phyloP scores from a whole-genome alignment of 2,113 vertebrate genomes.

The Callospermophilus lateralis region DNA sequence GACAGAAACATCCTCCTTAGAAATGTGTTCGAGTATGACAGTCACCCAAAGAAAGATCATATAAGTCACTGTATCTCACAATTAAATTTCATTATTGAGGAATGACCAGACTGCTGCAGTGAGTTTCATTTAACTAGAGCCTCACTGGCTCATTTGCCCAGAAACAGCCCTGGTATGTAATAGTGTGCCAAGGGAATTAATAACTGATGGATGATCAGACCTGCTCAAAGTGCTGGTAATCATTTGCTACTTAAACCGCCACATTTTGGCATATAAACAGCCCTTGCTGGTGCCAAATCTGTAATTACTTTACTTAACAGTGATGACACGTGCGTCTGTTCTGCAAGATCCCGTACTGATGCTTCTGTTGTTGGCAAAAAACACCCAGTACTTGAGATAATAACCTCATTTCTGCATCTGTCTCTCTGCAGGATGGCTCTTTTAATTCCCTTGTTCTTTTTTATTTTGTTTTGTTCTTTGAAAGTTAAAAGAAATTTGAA shows the following conservation, averaged over 20 bases:
- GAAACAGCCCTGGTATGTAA: constrained; percentile 54
- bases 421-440: constrained; percentile 76
- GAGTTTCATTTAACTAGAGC: constrained; percentile 70
- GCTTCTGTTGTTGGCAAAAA: constrained; percentile 76
- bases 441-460: constrained; percentile 12
- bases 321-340: constrained; percentile 78
- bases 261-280: constrained; percentile 80
- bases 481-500: constrained; percentile 44
- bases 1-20: neutral
- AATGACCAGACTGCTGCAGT: constrained; percentile 30
- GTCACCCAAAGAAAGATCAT: neutral
- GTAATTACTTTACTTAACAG: constrained; percentile 83
- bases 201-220: constrained; percentile 75
- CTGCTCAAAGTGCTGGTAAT: constrained; percentile 76
- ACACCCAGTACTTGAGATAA: constrained; percentile 70
- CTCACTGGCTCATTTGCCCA: neutral
- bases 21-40: neutral
- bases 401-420: constrained; percentile 77
- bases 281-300: constrained; percentile 78
- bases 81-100: constrained; percentile 36
- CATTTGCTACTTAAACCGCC: constrained; percentile 83
- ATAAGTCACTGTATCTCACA: neutral
- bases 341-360: constrained; percentile 71
- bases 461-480: constrained; percentile 42
- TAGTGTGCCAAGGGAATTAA: constrained; percentile 64